Evolutionary conservation across 2,797 vertebrate species (phyloP).

Genomic region (Aythya fuligula): DNA sequence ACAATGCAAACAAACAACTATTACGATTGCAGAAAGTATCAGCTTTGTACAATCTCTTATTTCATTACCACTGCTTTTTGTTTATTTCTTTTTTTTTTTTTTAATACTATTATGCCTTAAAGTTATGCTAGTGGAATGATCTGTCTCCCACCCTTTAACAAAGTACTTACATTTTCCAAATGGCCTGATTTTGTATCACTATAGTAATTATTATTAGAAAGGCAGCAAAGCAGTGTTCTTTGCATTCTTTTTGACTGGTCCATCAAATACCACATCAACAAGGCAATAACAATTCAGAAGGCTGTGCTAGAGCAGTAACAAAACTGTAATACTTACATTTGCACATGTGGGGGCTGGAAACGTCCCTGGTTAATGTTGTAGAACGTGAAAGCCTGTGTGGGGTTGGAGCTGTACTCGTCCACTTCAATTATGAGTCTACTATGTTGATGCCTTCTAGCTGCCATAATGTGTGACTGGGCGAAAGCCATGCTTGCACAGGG

Average conservation of each 20-base stretch:
- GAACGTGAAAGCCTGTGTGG: constrained; percentile 97
- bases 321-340: constrained; percentile 90
- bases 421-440: constrained; percentile 88
- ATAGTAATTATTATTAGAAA: constrained; percentile 25
- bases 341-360: constrained; percentile 96
- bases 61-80: background rate
- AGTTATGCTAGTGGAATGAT: background rate
- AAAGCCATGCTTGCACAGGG: constrained; percentile 87
- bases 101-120: background rate
- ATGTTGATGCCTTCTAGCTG: constrained; percentile 89
- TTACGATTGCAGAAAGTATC: background rate
- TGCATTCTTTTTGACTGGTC: background rate
- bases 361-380: constrained; percentile 99
- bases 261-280: constrained; percentile 25
- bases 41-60: background rate
- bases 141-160: background rate
- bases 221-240: background rate
- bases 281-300: constrained; percentile 43
- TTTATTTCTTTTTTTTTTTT: constrained; percentile 13
- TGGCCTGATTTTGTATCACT: background rate
- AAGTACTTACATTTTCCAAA: background rate
- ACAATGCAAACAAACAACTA: constrained; percentile 37
- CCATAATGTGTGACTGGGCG: constrained; percentile 94
- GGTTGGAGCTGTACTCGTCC: constrained; percentile 97
- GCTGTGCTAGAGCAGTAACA: constrained; percentile 18